phyloP scores from a whole-genome alignment of 1,140 invertebrate genomes.

The Bombus waltoni region DNA sequence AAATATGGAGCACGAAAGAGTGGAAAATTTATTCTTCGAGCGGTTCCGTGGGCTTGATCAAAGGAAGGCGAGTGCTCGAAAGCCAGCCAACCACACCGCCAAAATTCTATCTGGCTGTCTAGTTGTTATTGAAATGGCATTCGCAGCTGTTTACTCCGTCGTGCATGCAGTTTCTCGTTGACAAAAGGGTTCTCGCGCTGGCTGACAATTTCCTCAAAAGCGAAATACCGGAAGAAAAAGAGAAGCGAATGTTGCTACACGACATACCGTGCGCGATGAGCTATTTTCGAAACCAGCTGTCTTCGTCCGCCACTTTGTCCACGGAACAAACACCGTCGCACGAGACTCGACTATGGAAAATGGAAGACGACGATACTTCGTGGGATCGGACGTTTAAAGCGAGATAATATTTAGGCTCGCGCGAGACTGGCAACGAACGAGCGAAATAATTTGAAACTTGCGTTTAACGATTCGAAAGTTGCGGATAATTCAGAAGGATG shows the following conservation, averaged over 20 bases:
- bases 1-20: conserved; percentile 3
- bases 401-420: too few species aligned
- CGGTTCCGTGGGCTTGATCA: conserved; percentile 52
- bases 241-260: background rate
- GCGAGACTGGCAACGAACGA: too few species aligned
- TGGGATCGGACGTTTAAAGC: too few species aligned
- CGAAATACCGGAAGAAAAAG: conserved; percentile 11
- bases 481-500: too few species aligned
- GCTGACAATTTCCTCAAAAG: conserved; percentile 66
- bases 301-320: background rate
- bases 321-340: background rate
- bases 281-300: conserved; percentile 36
- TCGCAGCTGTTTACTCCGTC: conserved; percentile 73
- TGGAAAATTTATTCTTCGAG: conserved; percentile 40
- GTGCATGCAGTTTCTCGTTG: conserved; percentile 41
- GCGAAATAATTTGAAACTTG: too few species aligned
- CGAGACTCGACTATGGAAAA: background rate
- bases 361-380: background rate
- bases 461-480: too few species aligned
- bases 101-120: conserved; percentile 63
- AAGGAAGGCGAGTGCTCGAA: conserved; percentile 44
- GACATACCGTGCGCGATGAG: background rate
- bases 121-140: conserved; percentile 74
- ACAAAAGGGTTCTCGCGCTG: conserved; percentile 68
- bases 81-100: conserved; percentile 34